A percentile compares a stretch with the other conserved stretches of the same genome.
phyloP scores from a whole-genome alignment of 2,888 invertebrate species.

The Minunthozetes semirufus region DNA sequence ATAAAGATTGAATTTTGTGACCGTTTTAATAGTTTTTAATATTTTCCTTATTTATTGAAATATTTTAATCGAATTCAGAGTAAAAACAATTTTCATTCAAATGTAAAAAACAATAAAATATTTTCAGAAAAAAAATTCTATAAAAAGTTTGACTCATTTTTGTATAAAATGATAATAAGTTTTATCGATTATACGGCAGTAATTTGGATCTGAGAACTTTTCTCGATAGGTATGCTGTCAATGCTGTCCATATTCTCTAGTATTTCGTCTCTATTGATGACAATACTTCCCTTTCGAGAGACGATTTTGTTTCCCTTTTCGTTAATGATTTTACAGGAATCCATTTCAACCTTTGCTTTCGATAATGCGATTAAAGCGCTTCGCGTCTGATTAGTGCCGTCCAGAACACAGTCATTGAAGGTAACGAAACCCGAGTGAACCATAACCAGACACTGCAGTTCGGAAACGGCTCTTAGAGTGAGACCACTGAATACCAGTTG shows the following conservation, averaged over 20 bases:
- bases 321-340: constrained; percentile 8
- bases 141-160: background rate
- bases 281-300: constrained; percentile 7
- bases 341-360: constrained; percentile 26
- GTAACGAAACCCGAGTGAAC: constrained; percentile 39
- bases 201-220: background rate
- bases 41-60: background rate
- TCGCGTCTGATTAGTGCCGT: constrained; percentile 27
- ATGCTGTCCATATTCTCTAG: too few species aligned
- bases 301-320: constrained; percentile 7
- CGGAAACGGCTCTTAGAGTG: constrained; percentile 36
- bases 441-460: constrained; percentile 38
- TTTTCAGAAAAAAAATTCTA: background rate
- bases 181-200: background rate
- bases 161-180: background rate
- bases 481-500: constrained; percentile 39
- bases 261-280: background rate
- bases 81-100: background rate
- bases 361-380: constrained; percentile 19
- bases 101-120: background rate
- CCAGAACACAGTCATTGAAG: constrained; percentile 38
- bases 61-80: background rate
- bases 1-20: constrained; percentile 9
- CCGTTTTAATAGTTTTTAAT: background rate
- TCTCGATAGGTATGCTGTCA: too few species aligned